Percentiles rank a stretch among this genome's conserved stretches.
These are phyloP conservation scores for Hylomyscus alleni DNA, from an alignment of 2,797 vertebrate species.

Conservation along the genomic window DNA sequence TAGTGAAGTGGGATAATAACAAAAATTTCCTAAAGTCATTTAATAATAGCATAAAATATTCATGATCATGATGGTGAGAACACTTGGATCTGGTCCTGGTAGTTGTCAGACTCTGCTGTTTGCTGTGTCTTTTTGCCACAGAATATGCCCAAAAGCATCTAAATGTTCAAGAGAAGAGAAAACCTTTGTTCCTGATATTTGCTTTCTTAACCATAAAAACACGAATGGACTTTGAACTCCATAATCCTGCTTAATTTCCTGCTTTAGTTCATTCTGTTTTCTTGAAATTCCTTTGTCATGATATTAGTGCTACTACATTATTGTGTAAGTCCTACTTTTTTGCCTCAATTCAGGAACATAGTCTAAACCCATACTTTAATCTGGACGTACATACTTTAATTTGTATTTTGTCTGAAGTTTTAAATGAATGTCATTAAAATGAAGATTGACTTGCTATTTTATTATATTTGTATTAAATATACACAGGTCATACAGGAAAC, in stretches of 20 bases:
- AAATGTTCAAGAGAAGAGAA: neutral
- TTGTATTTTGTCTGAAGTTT: conserved; percentile 6
- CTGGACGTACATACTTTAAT: neutral
- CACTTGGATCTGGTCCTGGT: neutral
- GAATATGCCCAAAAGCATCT: neutral
- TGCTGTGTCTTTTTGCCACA: neutral
- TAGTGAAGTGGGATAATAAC: neutral
- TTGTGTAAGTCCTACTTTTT: neutral
- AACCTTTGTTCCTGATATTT: neutral
- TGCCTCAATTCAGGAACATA: neutral
- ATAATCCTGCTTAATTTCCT: neutral
- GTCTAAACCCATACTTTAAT: neutral
- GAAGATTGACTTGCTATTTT: neutral
- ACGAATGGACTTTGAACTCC: neutral
- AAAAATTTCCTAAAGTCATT: neutral
- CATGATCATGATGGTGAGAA: neutral
- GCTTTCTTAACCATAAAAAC: neutral
- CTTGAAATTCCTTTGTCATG: conserved; percentile 1
- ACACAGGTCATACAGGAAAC: neutral
- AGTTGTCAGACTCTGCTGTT: neutral
- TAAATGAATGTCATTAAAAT: conserved; percentile 16
- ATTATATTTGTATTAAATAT: conserved; percentile 31
- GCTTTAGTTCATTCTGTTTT: neutral
- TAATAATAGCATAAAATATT: conserved; percentile 1
- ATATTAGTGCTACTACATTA: neutral